Evolutionary conservation across 2,113 vertebrate species (phyloP).

Genomic region (Neogobius melanostomus): DNA sequence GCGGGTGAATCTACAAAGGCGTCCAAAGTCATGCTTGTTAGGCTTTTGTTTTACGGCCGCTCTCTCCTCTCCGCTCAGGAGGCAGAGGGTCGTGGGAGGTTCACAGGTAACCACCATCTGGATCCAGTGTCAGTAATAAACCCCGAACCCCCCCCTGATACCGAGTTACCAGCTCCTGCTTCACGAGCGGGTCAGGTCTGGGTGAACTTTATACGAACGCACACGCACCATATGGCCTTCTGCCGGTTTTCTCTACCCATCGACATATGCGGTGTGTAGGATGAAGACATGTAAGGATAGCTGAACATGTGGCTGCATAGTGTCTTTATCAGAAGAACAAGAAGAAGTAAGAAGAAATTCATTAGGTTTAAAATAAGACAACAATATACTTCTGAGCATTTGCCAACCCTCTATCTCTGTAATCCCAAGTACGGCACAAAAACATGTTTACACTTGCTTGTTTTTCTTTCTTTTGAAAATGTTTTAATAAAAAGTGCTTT

Average conservation of each 20-base stretch:
- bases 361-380: too few species aligned
- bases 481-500: neutral
- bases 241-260: neutral
- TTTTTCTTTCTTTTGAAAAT: neutral
- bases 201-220: slow-evolving; percentile 41
- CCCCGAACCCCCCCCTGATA: slow-evolving; percentile 34
- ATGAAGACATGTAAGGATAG: neutral
- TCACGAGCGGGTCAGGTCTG: slow-evolving; percentile 17
- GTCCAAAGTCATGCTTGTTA: slow-evolving; percentile 39
- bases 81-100: slow-evolving; percentile 37
- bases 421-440: neutral
- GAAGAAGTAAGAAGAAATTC: too few species aligned
- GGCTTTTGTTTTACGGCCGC: slow-evolving; percentile 37
- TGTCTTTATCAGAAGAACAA: too few species aligned
- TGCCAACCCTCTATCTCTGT: too few species aligned
- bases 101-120: slow-evolving; percentile 29
- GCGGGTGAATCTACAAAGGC: slow-evolving; percentile 34
- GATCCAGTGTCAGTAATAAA: slow-evolving; percentile 46
- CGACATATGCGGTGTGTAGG: neutral
- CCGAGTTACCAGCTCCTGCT: slow-evolving; percentile 24
- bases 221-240: slow-evolving; percentile 23
- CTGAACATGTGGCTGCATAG: neutral
- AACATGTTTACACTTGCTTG: neutral
- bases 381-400: too few species aligned
- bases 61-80: slow-evolving; percentile 24